Evolutionary conservation across 1,140 invertebrate genomes (phyloP).

Genomic region (Monochamus saltuarius): DNA sequence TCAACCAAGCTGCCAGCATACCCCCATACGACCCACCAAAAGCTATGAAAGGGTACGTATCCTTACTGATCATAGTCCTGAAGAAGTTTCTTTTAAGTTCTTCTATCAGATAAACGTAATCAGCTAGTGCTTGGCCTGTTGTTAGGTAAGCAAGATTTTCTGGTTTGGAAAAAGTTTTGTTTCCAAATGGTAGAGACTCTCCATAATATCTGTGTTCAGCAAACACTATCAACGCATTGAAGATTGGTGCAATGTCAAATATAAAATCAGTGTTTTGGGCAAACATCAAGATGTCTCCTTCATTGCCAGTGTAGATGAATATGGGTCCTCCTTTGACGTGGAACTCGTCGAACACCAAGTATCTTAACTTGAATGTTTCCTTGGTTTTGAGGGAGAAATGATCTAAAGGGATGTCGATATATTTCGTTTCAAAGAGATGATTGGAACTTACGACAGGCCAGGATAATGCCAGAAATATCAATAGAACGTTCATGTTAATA

Average conservation of each 20-base stretch:
- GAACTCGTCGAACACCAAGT: constrained; percentile 76
- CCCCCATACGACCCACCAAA: constrained; percentile 97
- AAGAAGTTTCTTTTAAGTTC: constrained; percentile 56
- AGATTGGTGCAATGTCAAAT: constrained; percentile 84
- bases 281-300: constrained; percentile 89
- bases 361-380: constrained; percentile 76
- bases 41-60: constrained; percentile 72
- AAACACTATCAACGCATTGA: constrained; percentile 84
- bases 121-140: constrained; percentile 91
- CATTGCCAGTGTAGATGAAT: constrained; percentile 98
- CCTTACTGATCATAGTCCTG: constrained; percentile 35
- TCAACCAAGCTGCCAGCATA: constrained; percentile 94
- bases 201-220: constrained; percentile 94
- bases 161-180: constrained; percentile 67
- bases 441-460: not conserved
- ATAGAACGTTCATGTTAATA: no score
- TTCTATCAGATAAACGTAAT: constrained; percentile 82
- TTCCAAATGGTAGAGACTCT: constrained; percentile 83
- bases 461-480: no score
- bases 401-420: constrained; percentile 61
- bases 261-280: constrained; percentile 93
- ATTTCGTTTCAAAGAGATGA: constrained; percentile 55
- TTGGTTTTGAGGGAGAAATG: constrained; percentile 69
- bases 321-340: constrained; percentile 73
- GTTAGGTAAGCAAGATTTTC: constrained; percentile 79